phyloP scores from a whole-genome alignment of 2,797 vertebrate species.

The Aldrovandia affinis region DNA sequence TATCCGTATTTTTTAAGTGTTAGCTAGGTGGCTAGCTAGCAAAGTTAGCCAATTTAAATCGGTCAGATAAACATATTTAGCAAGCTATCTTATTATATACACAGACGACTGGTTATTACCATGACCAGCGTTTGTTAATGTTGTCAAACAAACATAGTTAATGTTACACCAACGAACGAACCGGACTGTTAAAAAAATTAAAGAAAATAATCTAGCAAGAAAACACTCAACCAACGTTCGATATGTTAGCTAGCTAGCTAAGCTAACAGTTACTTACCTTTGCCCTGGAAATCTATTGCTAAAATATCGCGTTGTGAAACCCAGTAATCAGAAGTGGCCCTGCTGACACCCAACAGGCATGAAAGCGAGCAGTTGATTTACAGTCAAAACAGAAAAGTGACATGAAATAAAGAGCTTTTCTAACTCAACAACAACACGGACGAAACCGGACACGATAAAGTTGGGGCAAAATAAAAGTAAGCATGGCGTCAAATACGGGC shows the following conservation, averaged over 20 bases:
- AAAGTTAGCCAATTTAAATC: neutral
- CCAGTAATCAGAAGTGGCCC: neutral
- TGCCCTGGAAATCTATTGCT: neutral
- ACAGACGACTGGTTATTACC: neutral
- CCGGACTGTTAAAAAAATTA: neutral
- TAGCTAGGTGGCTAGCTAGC: neutral
- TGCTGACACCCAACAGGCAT: neutral
- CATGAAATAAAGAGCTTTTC: neutral
- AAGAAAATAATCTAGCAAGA: neutral
- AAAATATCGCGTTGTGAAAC: neutral
- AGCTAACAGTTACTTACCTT: neutral
- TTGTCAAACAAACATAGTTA: neutral
- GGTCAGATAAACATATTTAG: neutral
- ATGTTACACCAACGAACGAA: neutral
- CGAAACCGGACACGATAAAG: constrained; percentile 15
- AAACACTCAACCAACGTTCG: neutral
- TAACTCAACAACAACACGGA: neutral
- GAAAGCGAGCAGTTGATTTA: neutral
- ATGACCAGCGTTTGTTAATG: neutral
- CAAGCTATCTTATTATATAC: neutral
- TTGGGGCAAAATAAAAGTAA: constrained; percentile 5
- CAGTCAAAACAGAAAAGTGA: neutral
- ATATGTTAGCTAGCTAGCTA: neutral
- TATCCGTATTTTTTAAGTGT: neutral
- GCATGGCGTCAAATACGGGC: neutral